Evolutionary conservation across 2,113 vertebrate genomes (phyloP), one percentile per base, ranked within the genome.

Genomic region (Colaptes auratus): DNA sequence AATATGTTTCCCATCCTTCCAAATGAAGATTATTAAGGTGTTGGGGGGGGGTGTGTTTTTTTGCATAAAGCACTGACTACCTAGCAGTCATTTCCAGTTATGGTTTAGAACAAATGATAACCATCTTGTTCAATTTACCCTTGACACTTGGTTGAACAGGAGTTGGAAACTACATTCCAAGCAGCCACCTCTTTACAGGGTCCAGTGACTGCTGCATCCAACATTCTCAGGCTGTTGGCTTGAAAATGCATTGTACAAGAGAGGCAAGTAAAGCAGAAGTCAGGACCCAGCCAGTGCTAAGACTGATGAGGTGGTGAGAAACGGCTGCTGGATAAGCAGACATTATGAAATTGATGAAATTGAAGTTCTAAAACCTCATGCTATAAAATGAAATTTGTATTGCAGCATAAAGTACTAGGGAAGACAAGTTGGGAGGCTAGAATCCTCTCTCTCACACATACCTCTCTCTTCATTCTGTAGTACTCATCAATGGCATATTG

Each of bases 401-500:
- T n/a, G n/a, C n/a, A n/a, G n/a, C n/a, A n/a, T 39, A 23, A 39
- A 95, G 39, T 23, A 59, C 10, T 28, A 67, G 10, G 17, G 23
- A 88, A 61, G 46, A 48, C 31, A 74, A n/a, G 9, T 1, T 75
- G 58, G 53, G 48, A 90, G 9, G 46, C 92, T 6, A 72, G 73
- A 96, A 79, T 48, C 19, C 12, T 7, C 3, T 64, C 28, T 56
- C 53, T 39, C 75, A 93, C n/a, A 93, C 98, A 58, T 81, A 99
- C 99, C 98, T 99, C 99, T 91, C 98, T 99, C 97, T 99, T 99
- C 97, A 99, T 98, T 96, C 99, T 98, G 98, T 99, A 98, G 96
- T 99, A 99, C 90, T 99, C 99, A 87, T 99, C 99, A 44, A 99
- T 99, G 86, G 99, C 99, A 81, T 99, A 99, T 5, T 99, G 99